These are phyloP conservation scores for Potamarius usumacintae DNA, from an alignment of 2,113 vertebrate species.

Conservation along the genomic window DNA sequence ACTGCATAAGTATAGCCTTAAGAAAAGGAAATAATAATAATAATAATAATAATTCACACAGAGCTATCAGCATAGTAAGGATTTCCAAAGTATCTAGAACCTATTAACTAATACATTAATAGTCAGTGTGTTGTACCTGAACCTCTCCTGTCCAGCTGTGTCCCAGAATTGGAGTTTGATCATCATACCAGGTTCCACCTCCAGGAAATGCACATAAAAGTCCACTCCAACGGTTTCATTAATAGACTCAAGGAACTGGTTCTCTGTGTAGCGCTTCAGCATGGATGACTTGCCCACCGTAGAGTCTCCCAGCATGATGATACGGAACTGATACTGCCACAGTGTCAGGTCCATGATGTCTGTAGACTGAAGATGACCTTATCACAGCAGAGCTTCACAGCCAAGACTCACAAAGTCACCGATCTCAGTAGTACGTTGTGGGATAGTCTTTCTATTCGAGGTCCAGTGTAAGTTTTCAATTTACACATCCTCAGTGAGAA, in stretches of 20 bases:
- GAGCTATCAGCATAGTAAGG: background rate
- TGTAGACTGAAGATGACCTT: background rate
- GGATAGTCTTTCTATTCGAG: constrained; percentile 43
- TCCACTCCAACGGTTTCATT: constrained; percentile 84
- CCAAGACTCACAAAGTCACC: constrained; percentile 13
- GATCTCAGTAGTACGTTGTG: constrained; percentile 42
- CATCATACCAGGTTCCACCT: constrained; percentile 74
- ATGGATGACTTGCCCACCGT: constrained; percentile 85
- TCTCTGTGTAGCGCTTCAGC: constrained; percentile 79
- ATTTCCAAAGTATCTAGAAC: background rate
- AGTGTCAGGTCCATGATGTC: constrained; percentile 72
- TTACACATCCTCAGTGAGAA: constrained; percentile 38
- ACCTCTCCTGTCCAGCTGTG: constrained; percentile 85
- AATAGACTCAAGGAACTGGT: constrained; percentile 73
- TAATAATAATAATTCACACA: background rate
- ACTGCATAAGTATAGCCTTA: background rate
- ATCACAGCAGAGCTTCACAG: background rate
- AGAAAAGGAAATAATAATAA: background rate
- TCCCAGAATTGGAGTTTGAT: constrained; percentile 91
- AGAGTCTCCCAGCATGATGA: constrained; percentile 86
- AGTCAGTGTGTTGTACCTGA: constrained; percentile 72
- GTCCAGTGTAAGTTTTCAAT: constrained; percentile 47
- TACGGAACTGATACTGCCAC: constrained; percentile 87
- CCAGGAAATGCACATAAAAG: constrained; percentile 83
- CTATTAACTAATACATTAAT: background rate